Evolutionary conservation across 2,113 vertebrate genomes (phyloP).

Genomic region (Eolophus roseicapilla): DNA sequence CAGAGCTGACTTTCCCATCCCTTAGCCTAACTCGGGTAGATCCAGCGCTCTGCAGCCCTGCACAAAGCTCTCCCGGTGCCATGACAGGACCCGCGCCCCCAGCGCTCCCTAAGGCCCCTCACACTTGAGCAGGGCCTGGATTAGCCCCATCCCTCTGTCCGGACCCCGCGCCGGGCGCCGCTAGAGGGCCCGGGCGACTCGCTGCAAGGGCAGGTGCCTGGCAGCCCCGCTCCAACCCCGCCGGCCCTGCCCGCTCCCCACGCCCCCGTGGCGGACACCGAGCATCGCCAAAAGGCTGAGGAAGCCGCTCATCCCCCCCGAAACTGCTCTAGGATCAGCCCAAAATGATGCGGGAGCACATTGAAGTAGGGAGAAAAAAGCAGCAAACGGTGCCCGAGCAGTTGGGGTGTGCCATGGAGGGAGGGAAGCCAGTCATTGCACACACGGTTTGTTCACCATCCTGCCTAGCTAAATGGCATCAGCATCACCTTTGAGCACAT

Average conservation of each 20-base stretch:
- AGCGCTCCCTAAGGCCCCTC: not conserved
- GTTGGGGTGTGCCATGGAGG: no score
- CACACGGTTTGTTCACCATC: rapidly evolving
- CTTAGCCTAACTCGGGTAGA: rapidly evolving
- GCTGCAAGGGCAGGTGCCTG: not conserved
- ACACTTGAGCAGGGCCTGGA: no score
- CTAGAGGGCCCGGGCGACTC: not conserved
- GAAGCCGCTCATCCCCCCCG: not conserved
- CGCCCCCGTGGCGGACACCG: rapidly evolving
- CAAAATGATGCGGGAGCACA: not conserved
- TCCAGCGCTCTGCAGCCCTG: not conserved
- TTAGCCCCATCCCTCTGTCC: not conserved
- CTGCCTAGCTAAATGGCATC: not conserved
- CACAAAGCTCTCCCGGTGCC: no score
- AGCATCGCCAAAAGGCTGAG: not conserved
- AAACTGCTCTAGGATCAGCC: not conserved
- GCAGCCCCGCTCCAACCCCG: not conserved
- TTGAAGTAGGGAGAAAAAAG: not conserved
- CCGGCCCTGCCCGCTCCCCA: not conserved
- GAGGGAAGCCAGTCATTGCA: not conserved
- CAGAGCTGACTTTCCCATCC: not conserved
- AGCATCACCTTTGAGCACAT: not conserved
- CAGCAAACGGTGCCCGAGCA: rapidly evolving
- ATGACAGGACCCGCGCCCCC: not conserved
- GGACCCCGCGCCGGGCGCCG: not conserved